phyloP scores from a whole-genome alignment of 2,113 vertebrate genomes.

The Poeciliopsis turrubarensis region DNA sequence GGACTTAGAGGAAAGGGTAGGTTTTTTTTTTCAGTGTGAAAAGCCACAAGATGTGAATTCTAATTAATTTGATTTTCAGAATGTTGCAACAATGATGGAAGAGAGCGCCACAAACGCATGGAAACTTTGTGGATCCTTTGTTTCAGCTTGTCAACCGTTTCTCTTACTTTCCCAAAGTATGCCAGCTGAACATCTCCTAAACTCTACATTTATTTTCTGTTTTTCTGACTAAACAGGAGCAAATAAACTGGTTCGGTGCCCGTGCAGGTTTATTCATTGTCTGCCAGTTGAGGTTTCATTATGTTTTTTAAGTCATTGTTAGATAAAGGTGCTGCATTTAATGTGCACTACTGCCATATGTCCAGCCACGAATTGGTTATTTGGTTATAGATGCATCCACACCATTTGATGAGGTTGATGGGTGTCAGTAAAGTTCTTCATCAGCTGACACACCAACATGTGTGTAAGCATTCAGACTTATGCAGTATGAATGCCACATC shows the following conservation, averaged over 20 bases:
- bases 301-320: not conserved
- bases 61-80: constrained; percentile 58
- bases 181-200: not conserved
- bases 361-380: too few species aligned
- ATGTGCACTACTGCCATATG: not conserved
- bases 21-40: constrained; percentile 33
- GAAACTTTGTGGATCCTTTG: not conserved
- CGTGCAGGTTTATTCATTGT: not conserved
- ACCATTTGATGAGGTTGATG: too few species aligned
- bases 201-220: not conserved
- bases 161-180: constrained; percentile 5
- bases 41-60: constrained; percentile 57
- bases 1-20: constrained; percentile 48
- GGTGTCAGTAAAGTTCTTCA: too few species aligned
- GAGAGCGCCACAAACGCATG: not conserved
- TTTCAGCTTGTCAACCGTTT: not conserved
- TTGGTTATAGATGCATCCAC: not conserved
- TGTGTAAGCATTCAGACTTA: too few species aligned
- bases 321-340: not conserved
- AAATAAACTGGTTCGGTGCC: not conserved
- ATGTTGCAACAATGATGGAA: constrained; percentile 27
- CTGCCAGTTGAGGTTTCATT: not conserved
- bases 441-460: too few species aligned
- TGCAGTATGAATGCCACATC: too few species aligned
- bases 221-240: not conserved